phyloP scores from a whole-genome alignment of 1,140 invertebrate species.

The Drosophila murphyi region DNA sequence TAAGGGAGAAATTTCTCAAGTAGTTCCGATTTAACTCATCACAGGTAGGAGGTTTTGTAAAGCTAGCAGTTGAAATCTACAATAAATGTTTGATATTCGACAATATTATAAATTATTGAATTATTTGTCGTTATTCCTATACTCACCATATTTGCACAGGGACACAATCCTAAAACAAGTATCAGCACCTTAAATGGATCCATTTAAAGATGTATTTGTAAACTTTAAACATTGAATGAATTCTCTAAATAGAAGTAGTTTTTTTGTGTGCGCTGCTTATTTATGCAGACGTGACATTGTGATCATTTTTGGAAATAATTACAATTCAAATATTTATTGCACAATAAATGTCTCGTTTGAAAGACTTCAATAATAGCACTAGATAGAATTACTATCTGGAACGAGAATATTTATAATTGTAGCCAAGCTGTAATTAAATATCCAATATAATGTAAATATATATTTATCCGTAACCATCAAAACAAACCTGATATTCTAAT shows the following conservation, averaged over 20 bases:
- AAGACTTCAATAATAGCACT: no score
- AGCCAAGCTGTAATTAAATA: no score
- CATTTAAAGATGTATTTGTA: neutral
- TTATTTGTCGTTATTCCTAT: no score
- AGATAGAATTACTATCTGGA: no score
- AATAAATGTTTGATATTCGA: neutral
- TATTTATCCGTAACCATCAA: no score
- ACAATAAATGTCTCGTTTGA: no score
- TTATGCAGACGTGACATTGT: neutral
- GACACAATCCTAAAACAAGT: neutral
- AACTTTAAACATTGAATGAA: neutral
- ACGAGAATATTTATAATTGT: no score
- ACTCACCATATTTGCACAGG: conserved; percentile 7
- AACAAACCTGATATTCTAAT: no score
- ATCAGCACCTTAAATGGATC: neutral
- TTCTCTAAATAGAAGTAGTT: neutral
- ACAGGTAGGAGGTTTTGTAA: neutral
- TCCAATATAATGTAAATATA: no score
- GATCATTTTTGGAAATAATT: no score
- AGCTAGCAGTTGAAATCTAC: neutral
- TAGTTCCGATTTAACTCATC: conserved; percentile 40
- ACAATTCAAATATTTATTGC: neutral
- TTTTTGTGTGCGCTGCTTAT: neutral
- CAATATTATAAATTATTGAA: neutral
- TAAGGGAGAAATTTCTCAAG: conserved; percentile 37